Base-by-base conservation (phyloP, 2,797 vertebrate species). In the Sciurus carolinensis region DNA sequence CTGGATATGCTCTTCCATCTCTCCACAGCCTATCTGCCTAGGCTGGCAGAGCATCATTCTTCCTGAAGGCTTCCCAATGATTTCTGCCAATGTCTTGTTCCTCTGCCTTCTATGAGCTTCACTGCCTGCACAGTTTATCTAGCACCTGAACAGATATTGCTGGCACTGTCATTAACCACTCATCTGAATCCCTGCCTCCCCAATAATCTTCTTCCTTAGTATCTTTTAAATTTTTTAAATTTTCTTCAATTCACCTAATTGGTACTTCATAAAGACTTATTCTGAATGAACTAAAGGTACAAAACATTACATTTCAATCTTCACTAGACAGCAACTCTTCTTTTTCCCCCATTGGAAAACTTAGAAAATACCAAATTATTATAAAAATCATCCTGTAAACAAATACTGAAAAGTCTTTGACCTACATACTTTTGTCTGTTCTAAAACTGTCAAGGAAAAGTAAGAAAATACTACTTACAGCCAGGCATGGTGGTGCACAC, bases 361-460 rank as follows among this genome's bases (percentile, higher is more conserved):
- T 76, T 80, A 36, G 57, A 59, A 85, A 92, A 94, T 14, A 91
- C 13, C 39, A 66, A 54, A 33, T 39, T 90, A 73, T 5, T 62
- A 28, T 47, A 20, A 92, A 92, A 94, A 42, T 14, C 9, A 72
- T 44, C 67, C n/a, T 86, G n/a, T 6, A 84, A 47, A 50, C 11
- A 90, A 57, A 64, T 52, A 42, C 26, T 62, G 44, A 72, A 44
- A 90, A 75, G 80, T 30, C 33, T 50, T 0, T 36, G 44, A 57
- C 24, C 47, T 24, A 7, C 15, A 18, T 59, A 42, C 14, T 64
- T 72, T 47, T n/a, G 30, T 20, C 50, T 88, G 18, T 91, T 87
- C 28, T 59, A 36, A 76, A 96, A 94, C 57, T 18, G 62, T 52
- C 87, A 76, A 80, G 33, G 44, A 86, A 75, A 73, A 94, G 86